Evolutionary conservation across 2,113 vertebrate genomes (phyloP).

Genomic region (Zapornia atra): DNA sequence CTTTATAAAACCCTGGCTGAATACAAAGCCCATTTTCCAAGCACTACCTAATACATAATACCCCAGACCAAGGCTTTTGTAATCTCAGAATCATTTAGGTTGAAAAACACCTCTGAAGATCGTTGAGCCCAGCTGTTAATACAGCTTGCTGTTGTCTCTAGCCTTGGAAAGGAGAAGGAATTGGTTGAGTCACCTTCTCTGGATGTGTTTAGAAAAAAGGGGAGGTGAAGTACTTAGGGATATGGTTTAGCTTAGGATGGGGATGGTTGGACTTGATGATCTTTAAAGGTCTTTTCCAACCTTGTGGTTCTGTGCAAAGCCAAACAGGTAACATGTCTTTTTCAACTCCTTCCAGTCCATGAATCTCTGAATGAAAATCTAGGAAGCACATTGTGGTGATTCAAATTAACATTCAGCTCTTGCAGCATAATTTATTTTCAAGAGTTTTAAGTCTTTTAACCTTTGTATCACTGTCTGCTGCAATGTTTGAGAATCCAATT

Average conservation of each 20-base stretch:
- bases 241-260: too few species aligned
- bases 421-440: background rate
- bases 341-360: background rate
- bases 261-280: too few species aligned
- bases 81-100: background rate
- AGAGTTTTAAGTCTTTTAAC: background rate
- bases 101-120: background rate
- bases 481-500: background rate
- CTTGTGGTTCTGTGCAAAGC: background rate
- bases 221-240: too few species aligned
- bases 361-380: background rate
- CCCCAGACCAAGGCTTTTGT: background rate
- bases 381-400: background rate
- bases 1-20: background rate
- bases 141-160: background rate
- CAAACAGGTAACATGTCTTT: background rate
- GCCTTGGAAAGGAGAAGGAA: background rate
- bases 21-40: background rate
- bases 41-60: background rate
- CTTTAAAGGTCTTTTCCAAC: too few species aligned
- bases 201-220: too few species aligned
- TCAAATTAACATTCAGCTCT: background rate
- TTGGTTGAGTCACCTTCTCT: too few species aligned
- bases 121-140: fast-evolving
- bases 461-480: background rate